Evolutionary conservation across 2,797 vertebrate species (phyloP), one percentile per base, ranked within the genome.

Genomic region (Glyptemys insculpta): DNA sequence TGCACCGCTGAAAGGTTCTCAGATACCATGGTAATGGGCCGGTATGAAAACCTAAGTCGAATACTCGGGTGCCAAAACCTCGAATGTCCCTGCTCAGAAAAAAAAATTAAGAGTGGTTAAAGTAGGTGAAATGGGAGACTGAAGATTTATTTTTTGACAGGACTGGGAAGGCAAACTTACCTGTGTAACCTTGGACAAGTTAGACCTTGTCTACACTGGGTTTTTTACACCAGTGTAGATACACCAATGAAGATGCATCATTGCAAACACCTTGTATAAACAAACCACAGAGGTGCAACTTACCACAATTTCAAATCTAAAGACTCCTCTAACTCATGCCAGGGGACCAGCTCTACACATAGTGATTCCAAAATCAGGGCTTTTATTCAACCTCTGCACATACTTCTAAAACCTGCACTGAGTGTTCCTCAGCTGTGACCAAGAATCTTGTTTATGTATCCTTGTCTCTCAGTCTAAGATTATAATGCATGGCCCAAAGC

Each of bases 131-230:
- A 41, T 74, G 23, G 83, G 2, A 54, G 54, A 85, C 4, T 1
- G 14, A 74, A 50, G 44, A 94, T 29, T 76, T 74, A 54, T 4
- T 94, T 88, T 88, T 27, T 65, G 34, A 19, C 62, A n/a, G 62
- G 62, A 65, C 8, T 18, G 34, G 62, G 62, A 65, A 65, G 34
- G 8, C 34, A 95, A 87, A 76, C 1, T 2, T 31, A 54, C 0
- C 0, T 0, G 2, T 10, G 4, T 1, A 0, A 49, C 25, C 2
- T 29, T 59, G 16, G 4, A 62, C 57, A 82, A 93, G 44, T 74
- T 12, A 87, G 18, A 78, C 47, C 87, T 95, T 85, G n/a, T 31
- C 34, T 82, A 16, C 12, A 16, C 11, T 44, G 21, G 12, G 37
- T 44, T 27, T 74, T 44, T 25, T 44, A 21, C 21, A 74, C 37